A percentile compares a stretch with the other conserved stretches of the same genome.
Conservation (phyloP, 1,140 invertebrate genomes). For the Pseudobourletiella spinata region DNA sequence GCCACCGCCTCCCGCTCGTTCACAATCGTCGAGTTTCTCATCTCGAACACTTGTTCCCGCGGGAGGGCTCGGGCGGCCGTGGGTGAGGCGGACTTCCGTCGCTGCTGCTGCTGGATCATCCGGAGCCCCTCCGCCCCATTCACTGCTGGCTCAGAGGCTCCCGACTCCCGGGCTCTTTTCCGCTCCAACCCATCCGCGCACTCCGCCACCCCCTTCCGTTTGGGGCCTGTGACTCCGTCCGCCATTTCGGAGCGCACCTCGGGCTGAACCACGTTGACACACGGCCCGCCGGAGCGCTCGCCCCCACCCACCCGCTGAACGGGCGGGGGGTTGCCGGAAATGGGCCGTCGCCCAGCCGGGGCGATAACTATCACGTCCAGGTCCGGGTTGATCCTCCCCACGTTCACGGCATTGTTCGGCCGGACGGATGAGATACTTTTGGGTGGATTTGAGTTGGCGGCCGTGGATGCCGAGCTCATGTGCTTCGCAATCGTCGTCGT, state of each 20-base stretch:
- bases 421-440: constrained; percentile 5
- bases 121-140: not conserved
- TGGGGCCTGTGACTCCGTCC: constrained; percentile 7
- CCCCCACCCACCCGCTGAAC: not conserved
- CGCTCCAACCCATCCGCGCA: constrained; percentile 32
- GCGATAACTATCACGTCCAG: constrained; percentile 34
- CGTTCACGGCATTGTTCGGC: constrained; percentile 27
- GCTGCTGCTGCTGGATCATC: not conserved
- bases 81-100: not conserved
- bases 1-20: constrained; percentile 22
- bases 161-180: constrained; percentile 25
- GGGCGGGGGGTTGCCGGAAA: not conserved
- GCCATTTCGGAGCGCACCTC: not conserved
- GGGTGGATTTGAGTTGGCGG: too few species aligned
- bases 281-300: not conserved
- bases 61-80: constrained; percentile 5
- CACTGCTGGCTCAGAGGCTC: not conserved
- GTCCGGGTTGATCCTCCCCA: constrained; percentile 32
- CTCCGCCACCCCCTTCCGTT: constrained; percentile 26
- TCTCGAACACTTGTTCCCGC: constrained; percentile 2
- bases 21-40: constrained; percentile 8
- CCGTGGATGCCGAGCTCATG: constrained; percentile 25
- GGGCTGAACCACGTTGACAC: not conserved
- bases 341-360: not conserved
- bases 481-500: constrained; percentile 34